A percentile compares a stretch with the other conserved stretches of the same genome.
phyloP scores from a whole-genome alignment of 2,888 invertebrate genomes.

The Machimus atricapillus region DNA sequence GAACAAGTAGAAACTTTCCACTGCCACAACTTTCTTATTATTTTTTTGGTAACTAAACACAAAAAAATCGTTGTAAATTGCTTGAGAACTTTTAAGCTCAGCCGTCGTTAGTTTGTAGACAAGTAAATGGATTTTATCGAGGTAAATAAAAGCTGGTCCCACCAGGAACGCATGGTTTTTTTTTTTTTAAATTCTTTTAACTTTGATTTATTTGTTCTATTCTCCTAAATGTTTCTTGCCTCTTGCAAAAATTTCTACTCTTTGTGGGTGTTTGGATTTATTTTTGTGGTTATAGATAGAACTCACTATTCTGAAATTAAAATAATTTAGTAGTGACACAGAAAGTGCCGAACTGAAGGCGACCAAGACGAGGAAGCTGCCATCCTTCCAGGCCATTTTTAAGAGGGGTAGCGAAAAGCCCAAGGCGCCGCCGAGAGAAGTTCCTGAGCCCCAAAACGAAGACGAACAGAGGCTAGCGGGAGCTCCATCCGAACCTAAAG shows the following conservation, averaged over 20 bases:
- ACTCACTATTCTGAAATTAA: conserved; percentile 49
- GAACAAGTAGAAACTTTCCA: neutral
- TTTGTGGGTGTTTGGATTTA: neutral
- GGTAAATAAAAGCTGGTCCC: neutral
- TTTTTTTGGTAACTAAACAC: neutral
- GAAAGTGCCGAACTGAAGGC: conserved; percentile 69
- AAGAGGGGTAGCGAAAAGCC: conserved; percentile 57
- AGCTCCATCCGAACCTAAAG: conserved; percentile 50
- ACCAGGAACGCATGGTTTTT: neutral
- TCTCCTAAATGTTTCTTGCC: neutral
- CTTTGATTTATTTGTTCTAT: neutral
- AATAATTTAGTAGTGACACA: conserved; percentile 69
- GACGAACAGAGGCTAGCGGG: conserved; percentile 49
- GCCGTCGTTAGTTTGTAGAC: neutral
- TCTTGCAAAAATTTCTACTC: neutral
- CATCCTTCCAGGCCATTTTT: conserved; percentile 58
- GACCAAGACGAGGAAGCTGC: conserved; percentile 49
- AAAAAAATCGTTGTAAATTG: neutral
- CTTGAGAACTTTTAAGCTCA: neutral
- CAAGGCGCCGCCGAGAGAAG: conserved; percentile 48
- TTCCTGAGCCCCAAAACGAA: conserved; percentile 50
- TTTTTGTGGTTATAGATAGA: conserved; percentile 17
- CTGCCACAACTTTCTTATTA: neutral
- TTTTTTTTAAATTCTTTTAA: neutral
- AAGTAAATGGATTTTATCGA: neutral